These are phyloP conservation scores for Minunthozetes semirufus DNA, from an alignment of 2,888 invertebrate genomes.

Conservation along the genomic window DNA sequence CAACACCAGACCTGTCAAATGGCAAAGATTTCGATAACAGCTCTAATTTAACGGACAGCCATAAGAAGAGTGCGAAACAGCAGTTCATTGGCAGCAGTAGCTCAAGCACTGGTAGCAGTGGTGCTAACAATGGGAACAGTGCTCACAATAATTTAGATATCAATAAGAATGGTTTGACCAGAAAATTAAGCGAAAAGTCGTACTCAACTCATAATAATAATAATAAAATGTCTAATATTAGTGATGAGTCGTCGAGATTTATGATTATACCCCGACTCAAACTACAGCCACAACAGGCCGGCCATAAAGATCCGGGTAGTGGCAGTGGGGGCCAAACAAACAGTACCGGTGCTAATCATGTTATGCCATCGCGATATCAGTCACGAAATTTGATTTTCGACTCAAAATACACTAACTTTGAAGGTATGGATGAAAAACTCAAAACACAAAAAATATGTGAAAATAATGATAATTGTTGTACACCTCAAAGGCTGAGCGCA, in stretches of 20 bases:
- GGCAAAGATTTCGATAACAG: conserved; percentile 19
- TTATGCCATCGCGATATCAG: conserved; percentile 27
- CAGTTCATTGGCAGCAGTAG: not conserved
- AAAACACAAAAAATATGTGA: not conserved
- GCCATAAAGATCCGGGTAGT: conserved; percentile 16
- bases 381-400: conserved; percentile 30
- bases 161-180: conserved; percentile 23
- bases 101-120: not conserved
- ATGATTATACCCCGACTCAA: conserved; percentile 18
- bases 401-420: conserved; percentile 20
- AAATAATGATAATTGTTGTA: not conserved
- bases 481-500: no score
- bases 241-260: conserved; percentile 12
- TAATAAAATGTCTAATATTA: not conserved
- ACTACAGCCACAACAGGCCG: not conserved
- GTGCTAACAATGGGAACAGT: not conserved
- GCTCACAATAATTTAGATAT: not conserved
- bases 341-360: conserved; percentile 16
- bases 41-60: conserved; percentile 15
- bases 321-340: not conserved
- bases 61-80: conserved; percentile 17
- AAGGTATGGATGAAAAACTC: conserved; percentile 3
- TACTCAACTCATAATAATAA: not conserved
- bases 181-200: conserved; percentile 17
- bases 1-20: not conserved